Percentiles rank a stretch among this genome's conserved stretches.
phyloP scores from a whole-genome alignment of 2,888 invertebrate species.

The Hydrotaea cyrtoneurina region DNA sequence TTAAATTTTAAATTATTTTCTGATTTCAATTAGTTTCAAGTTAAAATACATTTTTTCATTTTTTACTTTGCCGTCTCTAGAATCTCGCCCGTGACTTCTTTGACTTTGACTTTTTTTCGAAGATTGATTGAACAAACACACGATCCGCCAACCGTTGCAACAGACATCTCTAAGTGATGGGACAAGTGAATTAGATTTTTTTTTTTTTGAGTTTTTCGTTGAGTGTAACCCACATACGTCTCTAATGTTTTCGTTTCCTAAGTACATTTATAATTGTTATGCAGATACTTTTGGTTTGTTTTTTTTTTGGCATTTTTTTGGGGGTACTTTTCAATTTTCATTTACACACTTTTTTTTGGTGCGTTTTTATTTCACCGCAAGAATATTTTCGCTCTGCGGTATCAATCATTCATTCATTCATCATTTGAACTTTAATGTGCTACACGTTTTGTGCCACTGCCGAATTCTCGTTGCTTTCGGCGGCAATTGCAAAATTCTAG shows the following conservation, averaged over 20 bases:
- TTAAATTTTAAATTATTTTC: no score
- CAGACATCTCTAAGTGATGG: no score
- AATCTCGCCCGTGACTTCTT: no score
- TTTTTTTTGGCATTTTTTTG: slow-evolving; percentile 13
- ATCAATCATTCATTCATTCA: slow-evolving; percentile 34
- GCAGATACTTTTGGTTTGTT: slow-evolving; percentile 15
- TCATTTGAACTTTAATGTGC: slow-evolving; percentile 29
- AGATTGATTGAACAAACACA: no score
- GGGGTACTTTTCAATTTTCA: no score
- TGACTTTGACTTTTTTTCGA: no score
- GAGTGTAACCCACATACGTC: slow-evolving; percentile 16
- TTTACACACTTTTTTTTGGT: slow-evolving; percentile 6
- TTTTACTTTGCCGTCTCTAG: no score
- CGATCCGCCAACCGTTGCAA: no score
- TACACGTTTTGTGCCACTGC: not conserved
- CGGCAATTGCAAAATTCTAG: slow-evolving; percentile 12
- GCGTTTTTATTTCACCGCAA: not conserved
- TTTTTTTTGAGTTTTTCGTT: not conserved
- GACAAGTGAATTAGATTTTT: no score
- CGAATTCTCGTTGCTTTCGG: not conserved
- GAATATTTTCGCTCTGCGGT: not conserved
- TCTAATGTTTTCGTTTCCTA: slow-evolving; percentile 9
- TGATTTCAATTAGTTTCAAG: no score
- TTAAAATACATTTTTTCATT: no score
- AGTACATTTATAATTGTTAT: slow-evolving; percentile 33